Evolutionary conservation across 2,113 vertebrate species (phyloP).

Genomic region (Cardinalis cardinalis): DNA sequence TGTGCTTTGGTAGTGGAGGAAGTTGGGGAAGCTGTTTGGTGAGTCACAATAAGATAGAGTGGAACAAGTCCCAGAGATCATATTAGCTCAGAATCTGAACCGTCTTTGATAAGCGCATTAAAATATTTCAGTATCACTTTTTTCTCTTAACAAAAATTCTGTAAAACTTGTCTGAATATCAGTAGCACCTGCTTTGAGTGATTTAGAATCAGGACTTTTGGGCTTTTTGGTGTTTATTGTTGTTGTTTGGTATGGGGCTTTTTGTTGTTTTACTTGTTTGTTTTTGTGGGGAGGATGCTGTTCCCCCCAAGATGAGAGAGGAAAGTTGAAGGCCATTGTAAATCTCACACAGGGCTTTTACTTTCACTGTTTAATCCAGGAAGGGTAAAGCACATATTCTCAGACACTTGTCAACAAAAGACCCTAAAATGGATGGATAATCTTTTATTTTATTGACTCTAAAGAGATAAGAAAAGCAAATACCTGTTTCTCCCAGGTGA

Average conservation of each 20-base stretch:
- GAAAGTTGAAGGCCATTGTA: background rate
- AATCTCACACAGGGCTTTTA: background rate
- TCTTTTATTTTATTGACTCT: background rate
- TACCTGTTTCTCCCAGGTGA: background rate
- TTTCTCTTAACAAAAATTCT: background rate
- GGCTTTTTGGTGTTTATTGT: background rate
- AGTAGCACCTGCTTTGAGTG: background rate
- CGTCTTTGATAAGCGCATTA: background rate
- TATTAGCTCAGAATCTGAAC: background rate
- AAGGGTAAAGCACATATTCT: background rate
- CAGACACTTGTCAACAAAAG: background rate
- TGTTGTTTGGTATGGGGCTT: background rate
- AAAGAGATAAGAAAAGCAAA: background rate
- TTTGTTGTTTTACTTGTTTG: background rate
- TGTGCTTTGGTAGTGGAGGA: background rate
- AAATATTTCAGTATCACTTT: background rate
- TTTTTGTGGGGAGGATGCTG: background rate
- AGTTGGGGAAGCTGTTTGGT: background rate
- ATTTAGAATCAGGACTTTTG: background rate
- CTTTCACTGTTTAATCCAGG: background rate
- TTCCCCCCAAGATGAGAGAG: background rate
- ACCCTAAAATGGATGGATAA: background rate
- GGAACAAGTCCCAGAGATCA: background rate
- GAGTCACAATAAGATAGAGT: too few relatives aligned
- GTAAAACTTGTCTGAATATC: background rate